Evolutionary conservation across 2,113 vertebrate species (phyloP).

Genomic region (Genyomyrus donnyi): DNA sequence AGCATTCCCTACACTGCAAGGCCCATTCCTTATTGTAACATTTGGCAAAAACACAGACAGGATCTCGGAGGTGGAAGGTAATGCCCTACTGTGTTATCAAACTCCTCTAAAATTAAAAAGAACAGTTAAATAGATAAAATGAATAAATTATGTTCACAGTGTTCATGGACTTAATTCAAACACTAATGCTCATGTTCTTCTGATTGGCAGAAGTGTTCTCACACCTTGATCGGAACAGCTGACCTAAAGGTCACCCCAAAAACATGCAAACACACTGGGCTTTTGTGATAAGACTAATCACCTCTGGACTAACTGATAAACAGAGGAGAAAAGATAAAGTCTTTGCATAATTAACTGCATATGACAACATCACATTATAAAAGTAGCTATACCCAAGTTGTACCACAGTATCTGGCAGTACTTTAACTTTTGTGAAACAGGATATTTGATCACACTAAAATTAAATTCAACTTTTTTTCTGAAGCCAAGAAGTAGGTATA

Average conservation of each 20-base stretch:
- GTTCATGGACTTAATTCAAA: background rate
- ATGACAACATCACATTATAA: background rate
- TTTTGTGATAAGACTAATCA: background rate
- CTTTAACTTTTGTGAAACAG: background rate
- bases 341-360: background rate
- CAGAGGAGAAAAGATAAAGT: background rate
- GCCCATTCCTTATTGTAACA: background rate
- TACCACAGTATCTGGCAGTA: background rate
- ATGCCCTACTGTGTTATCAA: background rate
- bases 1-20: background rate
- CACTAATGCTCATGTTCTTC: background rate
- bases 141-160: background rate
- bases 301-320: background rate
- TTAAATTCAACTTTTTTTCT: background rate
- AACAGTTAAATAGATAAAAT: background rate
- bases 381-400: background rate
- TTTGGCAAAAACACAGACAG: background rate
- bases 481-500: background rate
- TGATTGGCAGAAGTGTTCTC: background rate
- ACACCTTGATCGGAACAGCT: background rate
- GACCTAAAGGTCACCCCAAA: background rate
- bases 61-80: background rate
- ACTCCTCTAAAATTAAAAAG: background rate
- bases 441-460: background rate
- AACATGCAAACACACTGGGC: background rate